Percentiles rank a stretch among this genome's conserved stretches.
These are phyloP conservation scores for Microtus richardsoni DNA, from an alignment of 2,113 vertebrate genomes.

Conservation along the genomic window DNA sequence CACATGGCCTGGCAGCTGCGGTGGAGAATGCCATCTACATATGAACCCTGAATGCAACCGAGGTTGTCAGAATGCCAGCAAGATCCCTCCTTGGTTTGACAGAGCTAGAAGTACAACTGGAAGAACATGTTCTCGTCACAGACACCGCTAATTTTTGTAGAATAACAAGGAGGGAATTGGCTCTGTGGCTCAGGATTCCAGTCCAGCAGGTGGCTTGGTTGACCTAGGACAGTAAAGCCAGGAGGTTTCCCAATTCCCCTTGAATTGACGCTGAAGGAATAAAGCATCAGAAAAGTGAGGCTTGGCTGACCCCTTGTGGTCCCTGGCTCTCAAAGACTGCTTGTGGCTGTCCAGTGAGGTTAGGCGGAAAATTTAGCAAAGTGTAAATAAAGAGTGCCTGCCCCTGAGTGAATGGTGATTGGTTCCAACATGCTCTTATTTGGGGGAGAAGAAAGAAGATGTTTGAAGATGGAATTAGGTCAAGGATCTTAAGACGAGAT, in stretches of 20 bases:
- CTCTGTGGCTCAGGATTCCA: not conserved
- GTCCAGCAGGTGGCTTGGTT: not conserved
- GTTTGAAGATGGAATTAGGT: conserved; percentile 21
- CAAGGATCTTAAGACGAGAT: not conserved
- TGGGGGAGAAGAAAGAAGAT: not conserved
- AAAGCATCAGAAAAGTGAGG: conserved; percentile 65
- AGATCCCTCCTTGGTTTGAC: not conserved
- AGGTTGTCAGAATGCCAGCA: not conserved
- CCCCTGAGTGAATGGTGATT: not conserved
- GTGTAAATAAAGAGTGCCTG: not conserved
- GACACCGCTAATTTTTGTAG: not conserved
- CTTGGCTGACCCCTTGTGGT: conserved; percentile 84
- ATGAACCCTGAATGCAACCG: not conserved
- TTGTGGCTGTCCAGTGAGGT: not conserved
- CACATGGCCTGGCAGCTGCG: fast-evolving
- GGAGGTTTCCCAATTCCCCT: not conserved
- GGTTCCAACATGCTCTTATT: not conserved
- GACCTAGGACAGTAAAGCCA: not conserved
- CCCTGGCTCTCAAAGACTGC: not conserved
- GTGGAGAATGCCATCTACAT: not conserved
- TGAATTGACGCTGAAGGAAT: not conserved
- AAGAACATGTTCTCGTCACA: not conserved
- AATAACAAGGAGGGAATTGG: not conserved
- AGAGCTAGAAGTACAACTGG: too few species aligned
- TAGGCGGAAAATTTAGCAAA: not conserved